Evolutionary conservation across 2,888 invertebrate species (phyloP), one percentile per base, ranked within the genome.

Genomic region (Drosophila hamatofila): DNA sequence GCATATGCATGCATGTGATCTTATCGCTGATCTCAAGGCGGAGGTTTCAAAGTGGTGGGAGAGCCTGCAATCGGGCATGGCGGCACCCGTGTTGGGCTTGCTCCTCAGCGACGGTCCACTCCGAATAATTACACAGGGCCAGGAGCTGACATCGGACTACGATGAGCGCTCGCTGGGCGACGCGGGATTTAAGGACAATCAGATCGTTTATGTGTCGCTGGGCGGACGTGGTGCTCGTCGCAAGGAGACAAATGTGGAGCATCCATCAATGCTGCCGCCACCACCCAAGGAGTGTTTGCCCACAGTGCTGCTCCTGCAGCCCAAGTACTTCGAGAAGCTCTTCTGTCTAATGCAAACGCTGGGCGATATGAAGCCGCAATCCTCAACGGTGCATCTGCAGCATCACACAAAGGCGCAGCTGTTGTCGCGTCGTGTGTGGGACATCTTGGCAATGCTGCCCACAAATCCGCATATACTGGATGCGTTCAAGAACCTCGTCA

Each of bases 11-110:
- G 96, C 96, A 46, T 95, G 96, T n/a, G 98, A 98, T 93, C 95
- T 97, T 75, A 96, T 98, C 30, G 98, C 98, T 5, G 98, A 98
- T 92, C 93, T 98, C 59, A 94, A 98, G 73, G 98, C 98, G 1
- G 98, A 98, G 94, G 97, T 98, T 62, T 97, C 97, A n/a, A 96
- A 97, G 79, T 98, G 98, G 98, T 98, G 98, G 97, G 97, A 98
- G 92, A 94, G 94, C 69, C 75, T 94, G 18, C 94, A 94, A 73
- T 91, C 91, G 23, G 92, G 91, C 3, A 88, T 92, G 48, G 90
- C 92, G 33, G 93, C 93, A 12, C 95, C 95, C 2, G 95, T 95
- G 37, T 93, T 95, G 61, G 96, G 95, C 18, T 93, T 96, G 4
- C 93, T 97, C 33, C 93, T 97, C 0, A 96, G 96, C 2, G 97